phyloP scores from a whole-genome alignment of 2,888 invertebrate genomes.

The Folsomia manolachei region DNA sequence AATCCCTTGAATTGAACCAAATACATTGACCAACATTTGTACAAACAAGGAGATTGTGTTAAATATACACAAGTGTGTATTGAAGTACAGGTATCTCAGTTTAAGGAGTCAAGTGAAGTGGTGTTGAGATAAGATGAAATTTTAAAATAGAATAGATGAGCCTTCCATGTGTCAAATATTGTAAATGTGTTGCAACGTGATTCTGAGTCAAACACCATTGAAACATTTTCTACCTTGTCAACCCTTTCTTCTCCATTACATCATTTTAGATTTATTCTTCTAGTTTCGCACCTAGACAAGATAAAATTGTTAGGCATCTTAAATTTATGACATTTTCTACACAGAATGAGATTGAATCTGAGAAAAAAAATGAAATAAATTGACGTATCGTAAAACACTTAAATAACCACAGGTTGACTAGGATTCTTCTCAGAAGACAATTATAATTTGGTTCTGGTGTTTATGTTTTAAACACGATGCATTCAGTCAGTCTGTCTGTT shows the following conservation, averaged over 20 bases:
- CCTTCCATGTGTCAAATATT: conserved; percentile 22
- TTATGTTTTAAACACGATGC: neutral
- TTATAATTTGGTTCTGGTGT: neutral
- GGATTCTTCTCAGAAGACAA: neutral
- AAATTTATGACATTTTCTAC: neutral
- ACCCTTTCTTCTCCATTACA: too few relatives aligned
- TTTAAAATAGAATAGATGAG: neutral
- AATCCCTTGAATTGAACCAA: conserved; percentile 1
- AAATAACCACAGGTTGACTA: neutral
- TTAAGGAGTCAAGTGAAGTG: neutral
- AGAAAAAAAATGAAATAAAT: neutral
- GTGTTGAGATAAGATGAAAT: neutral
- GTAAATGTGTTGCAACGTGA: conserved; percentile 14
- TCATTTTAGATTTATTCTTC: too few relatives aligned
- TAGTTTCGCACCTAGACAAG: too few relatives aligned
- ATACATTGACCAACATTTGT: neutral
- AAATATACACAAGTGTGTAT: too few relatives aligned
- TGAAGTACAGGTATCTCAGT: too few relatives aligned
- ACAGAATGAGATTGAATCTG: neutral
- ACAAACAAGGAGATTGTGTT: neutral
- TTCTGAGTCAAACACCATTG: neutral
- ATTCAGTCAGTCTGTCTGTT: too few relatives aligned
- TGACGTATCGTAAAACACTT: conserved; percentile 4
- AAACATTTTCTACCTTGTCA: conserved; percentile 4
- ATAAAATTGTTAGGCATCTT: too few relatives aligned